These are phyloP conservation scores for Falco novaeseelandiae DNA, from an alignment of 2,797 vertebrate genomes.

Conservation along the genomic window DNA sequence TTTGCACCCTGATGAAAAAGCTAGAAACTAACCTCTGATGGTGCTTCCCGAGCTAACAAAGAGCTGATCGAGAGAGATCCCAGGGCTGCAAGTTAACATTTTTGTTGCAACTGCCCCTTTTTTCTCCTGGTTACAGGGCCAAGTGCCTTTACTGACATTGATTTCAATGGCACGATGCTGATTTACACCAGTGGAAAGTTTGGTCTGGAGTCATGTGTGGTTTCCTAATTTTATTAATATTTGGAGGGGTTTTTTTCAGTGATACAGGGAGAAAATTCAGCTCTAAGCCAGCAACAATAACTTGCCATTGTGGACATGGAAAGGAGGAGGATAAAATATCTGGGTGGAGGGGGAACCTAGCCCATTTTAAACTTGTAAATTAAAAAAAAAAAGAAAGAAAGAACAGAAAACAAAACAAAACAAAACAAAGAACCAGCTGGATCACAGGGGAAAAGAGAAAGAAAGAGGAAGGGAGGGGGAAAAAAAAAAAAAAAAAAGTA, in stretches of 20 bases:
- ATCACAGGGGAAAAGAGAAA: not conserved
- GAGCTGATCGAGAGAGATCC: not conserved
- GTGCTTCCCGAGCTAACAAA: not conserved
- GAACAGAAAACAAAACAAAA: not conserved
- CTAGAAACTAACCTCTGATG: not conserved
- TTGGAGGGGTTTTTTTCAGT: not conserved
- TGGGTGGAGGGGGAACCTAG: not conserved
- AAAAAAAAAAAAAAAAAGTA: rapidly evolving
- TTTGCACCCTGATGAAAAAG: not conserved
- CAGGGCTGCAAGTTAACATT: not conserved
- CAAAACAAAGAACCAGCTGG: not conserved
- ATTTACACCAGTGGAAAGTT: not conserved
- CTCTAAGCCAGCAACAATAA: not conserved
- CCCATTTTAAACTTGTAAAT: not conserved
- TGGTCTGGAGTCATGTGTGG: not conserved
- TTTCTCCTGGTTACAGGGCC: not conserved
- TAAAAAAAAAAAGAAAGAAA: not conserved
- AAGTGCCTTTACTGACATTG: not conserved
- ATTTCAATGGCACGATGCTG: not conserved
- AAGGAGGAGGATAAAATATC: not conserved
- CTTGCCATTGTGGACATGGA: not conserved
- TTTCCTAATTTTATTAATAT: not conserved
- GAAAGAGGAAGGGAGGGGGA: rapidly evolving
- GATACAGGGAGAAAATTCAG: not conserved
- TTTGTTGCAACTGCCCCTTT: not conserved